Conservation (phyloP, 2,888 invertebrate species). For the Gymnocheta viridis region DNA sequence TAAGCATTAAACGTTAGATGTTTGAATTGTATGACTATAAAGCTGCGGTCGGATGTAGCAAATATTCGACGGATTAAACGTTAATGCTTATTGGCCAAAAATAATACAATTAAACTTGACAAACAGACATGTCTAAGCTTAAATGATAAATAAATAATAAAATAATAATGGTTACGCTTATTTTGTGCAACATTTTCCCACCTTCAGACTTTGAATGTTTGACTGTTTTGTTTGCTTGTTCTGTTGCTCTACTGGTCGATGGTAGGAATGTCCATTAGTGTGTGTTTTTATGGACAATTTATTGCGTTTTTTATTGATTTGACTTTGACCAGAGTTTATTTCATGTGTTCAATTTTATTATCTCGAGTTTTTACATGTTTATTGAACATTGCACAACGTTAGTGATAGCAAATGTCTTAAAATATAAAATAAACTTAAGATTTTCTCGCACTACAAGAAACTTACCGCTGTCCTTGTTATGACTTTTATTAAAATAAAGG, state of each 20-base stretch:
- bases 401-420: too few species aligned
- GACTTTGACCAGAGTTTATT: slow-evolving; percentile 70
- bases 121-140: too few species aligned
- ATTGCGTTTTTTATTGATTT: slow-evolving; percentile 72
- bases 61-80: background rate
- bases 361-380: background rate
- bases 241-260: slow-evolving; percentile 13
- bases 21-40: background rate
- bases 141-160: too few species aligned
- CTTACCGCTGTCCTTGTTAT: too few species aligned
- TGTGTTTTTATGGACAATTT: slow-evolving; percentile 71
- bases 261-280: slow-evolving; percentile 63
- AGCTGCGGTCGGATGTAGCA: background rate
- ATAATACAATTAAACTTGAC: too few species aligned
- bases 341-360: slow-evolving; percentile 45
- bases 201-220: background rate
- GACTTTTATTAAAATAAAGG: too few species aligned
- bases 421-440: too few species aligned
- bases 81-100: too few species aligned
- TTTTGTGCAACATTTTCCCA: background rate
- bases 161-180: background rate
- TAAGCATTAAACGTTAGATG: too few species aligned
- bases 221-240: slow-evolving; percentile 10
- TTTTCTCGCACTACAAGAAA: too few species aligned
- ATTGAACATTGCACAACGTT: too few species aligned